Evolutionary conservation across 1,140 invertebrate genomes (phyloP).

Genomic region (Campoletis sonorensis): DNA sequence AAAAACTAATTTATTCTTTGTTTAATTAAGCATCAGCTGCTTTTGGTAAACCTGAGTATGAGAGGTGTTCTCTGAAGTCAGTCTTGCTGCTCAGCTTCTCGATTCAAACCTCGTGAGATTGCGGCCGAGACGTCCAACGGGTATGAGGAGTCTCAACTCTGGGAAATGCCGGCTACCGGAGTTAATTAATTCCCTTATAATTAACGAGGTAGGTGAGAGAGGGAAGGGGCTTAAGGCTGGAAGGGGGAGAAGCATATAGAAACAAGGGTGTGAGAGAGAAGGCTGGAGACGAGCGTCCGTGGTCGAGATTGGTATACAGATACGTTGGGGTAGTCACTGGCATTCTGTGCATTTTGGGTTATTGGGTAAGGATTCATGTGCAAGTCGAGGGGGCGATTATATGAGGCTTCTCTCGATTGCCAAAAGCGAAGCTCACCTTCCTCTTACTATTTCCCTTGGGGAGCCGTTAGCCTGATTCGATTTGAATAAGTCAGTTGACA

Average conservation of each 20-base stretch:
- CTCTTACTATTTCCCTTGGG: not conserved
- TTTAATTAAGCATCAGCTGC: too few relatives aligned
- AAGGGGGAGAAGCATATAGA: not conserved
- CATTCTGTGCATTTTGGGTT: constrained; percentile 18
- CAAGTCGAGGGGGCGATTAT: not conserved
- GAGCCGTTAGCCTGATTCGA: not conserved
- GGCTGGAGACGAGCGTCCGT: not conserved
- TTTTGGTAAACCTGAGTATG: too few relatives aligned
- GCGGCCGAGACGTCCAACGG: not conserved
- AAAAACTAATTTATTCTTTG: too few relatives aligned
- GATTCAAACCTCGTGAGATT: constrained; percentile 1
- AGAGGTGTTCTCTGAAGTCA: too few relatives aligned
- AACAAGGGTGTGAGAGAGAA: not conserved
- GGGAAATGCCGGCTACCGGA: not conserved
- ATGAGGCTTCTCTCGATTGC: not conserved
- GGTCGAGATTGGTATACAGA: not conserved
- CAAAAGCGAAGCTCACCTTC: not conserved
- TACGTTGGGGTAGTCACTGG: constrained; percentile 8
- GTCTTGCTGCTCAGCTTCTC: too few relatives aligned
- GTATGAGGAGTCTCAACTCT: not conserved
- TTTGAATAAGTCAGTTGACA: too few relatives aligned
- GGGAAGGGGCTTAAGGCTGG: not conserved
- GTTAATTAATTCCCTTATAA: constrained; percentile 25
- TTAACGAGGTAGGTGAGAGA: not conserved
- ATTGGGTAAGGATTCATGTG: constrained; percentile 5